phyloP scores from a whole-genome alignment of 2,113 vertebrate species.

The Lethenteron camtschaticum region DNA sequence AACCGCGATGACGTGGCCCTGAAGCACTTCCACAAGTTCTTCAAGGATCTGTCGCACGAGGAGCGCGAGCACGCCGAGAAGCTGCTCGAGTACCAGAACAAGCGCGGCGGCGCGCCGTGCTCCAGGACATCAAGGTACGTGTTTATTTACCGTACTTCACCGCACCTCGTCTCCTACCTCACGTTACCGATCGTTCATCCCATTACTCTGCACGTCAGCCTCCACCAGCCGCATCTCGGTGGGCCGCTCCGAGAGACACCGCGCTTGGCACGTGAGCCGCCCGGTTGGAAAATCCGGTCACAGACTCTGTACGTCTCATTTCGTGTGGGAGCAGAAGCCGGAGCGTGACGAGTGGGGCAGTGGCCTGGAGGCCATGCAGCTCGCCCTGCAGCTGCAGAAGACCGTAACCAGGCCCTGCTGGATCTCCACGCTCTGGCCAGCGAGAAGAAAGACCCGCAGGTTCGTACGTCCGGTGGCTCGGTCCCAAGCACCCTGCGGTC shows the following conservation, averaged over 20 bases:
- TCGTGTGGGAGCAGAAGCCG: slow-evolving; percentile 19
- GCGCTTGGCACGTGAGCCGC: too few species aligned
- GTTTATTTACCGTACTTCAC: too few species aligned
- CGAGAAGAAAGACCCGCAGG: slow-evolving; percentile 30
- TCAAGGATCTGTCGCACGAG: slow-evolving; percentile 37
- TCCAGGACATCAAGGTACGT: too few species aligned
- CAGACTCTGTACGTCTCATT: too few species aligned
- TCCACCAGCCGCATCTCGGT: too few species aligned
- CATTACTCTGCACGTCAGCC: too few species aligned
- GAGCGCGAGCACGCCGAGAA: slow-evolving; percentile 38
- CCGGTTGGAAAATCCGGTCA: too few species aligned
- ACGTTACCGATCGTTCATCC: too few species aligned
- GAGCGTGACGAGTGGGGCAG: slow-evolving; percentile 39
- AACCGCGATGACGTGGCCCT: slow-evolving; percentile 48
- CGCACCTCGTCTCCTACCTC: too few species aligned
- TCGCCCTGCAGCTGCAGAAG: slow-evolving; percentile 41
- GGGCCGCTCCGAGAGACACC: too few species aligned
- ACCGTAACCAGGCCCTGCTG: slow-evolving; percentile 43
- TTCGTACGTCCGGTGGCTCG: slow-evolving; percentile 19
- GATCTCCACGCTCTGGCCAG: slow-evolving; percentile 35
- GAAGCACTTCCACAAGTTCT: slow-evolving; percentile 38
- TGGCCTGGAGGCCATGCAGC: slow-evolving; percentile 38
- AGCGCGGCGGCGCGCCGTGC: too few species aligned
- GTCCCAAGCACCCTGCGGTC: too few species aligned
- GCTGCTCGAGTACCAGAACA: slow-evolving; percentile 43